Conservation (phyloP, 2,888 invertebrate genomes). For the Zhuqinia jingwanae region DNA sequence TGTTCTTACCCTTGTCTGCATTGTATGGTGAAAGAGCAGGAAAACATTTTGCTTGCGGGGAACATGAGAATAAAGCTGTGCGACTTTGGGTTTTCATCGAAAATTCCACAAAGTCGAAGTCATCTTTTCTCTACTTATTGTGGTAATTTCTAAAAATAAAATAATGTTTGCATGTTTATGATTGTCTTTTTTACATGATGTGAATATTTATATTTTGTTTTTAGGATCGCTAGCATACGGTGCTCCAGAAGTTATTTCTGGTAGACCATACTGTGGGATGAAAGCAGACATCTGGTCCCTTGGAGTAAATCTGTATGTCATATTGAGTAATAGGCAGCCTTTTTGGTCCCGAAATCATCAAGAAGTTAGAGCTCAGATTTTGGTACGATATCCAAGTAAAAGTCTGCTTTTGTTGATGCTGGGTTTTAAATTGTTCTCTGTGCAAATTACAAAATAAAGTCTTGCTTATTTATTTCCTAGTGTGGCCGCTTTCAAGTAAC, state of each 20-base stretch:
- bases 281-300: slow-evolving; percentile 91
- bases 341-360: slow-evolving; percentile 89
- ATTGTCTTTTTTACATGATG: background rate
- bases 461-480: background rate
- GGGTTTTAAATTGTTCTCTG: background rate
- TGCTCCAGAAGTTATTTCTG: slow-evolving; percentile 53
- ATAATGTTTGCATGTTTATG: slow-evolving; percentile 5
- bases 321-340: slow-evolving; percentile 88
- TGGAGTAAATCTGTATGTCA: slow-evolving; percentile 90
- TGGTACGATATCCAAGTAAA: slow-evolving; percentile 32
- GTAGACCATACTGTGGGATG: slow-evolving; percentile 80
- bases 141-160: slow-evolving; percentile 25
- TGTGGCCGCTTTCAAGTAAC: slow-evolving; percentile 7
- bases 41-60: slow-evolving; percentile 88
- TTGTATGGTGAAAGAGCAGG: slow-evolving; percentile 82
- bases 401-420: background rate
- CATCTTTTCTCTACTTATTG: slow-evolving; percentile 77
- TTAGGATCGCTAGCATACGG: slow-evolving; percentile 51
- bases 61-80: slow-evolving; percentile 88
- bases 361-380: slow-evolving; percentile 78
- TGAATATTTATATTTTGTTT: background rate
- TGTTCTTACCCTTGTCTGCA: too few species aligned
- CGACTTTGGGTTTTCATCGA: slow-evolving; percentile 91
- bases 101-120: slow-evolving; percentile 85
- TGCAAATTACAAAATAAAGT: background rate